Evolutionary conservation across 2,888 invertebrate species (phyloP).

Genomic region (Hartigia nigra): DNA sequence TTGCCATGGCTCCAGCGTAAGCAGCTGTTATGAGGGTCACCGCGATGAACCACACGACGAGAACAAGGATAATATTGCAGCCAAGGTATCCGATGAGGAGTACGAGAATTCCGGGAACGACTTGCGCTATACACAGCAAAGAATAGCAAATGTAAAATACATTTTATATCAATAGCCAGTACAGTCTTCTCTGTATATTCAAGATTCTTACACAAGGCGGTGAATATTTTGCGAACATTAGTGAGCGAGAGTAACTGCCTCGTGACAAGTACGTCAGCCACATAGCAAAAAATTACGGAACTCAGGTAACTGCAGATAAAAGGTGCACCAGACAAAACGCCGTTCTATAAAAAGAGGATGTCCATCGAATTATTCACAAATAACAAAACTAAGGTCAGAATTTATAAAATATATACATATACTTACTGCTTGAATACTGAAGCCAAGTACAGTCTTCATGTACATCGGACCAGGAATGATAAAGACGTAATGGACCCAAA

Average conservation of each 20-base stretch:
- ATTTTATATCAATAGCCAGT: not conserved
- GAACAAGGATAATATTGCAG: slow-evolving; percentile 70
- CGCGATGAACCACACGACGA: slow-evolving; percentile 76
- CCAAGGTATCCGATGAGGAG: slow-evolving; percentile 75
- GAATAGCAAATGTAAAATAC: not conserved
- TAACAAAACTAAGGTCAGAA: not conserved
- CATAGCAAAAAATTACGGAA: slow-evolving; percentile 77
- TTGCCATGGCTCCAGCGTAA: slow-evolving; percentile 82
- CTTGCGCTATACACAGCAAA: slow-evolving; percentile 70
- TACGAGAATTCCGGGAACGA: slow-evolving; percentile 75
- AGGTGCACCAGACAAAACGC: slow-evolving; percentile 75
- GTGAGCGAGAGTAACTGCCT: slow-evolving; percentile 72
- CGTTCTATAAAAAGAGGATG: slow-evolving; percentile 68
- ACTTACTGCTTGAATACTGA: slow-evolving; percentile 74
- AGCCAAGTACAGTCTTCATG: slow-evolving; percentile 77
- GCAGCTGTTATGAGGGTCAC: slow-evolving; percentile 78
- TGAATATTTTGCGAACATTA: slow-evolving; percentile 76
- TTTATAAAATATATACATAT: slow-evolving; percentile 7
- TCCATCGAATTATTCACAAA: not conserved
- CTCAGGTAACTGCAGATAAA: slow-evolving; percentile 78
- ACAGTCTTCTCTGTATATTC: not conserved
- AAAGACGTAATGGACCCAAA: slow-evolving; percentile 80
- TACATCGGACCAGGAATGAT: slow-evolving; percentile 78
- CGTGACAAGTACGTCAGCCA: slow-evolving; percentile 74
- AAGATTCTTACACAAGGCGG: slow-evolving; percentile 69